Evolutionary conservation across 2,888 invertebrate species (phyloP), one percentile per base, ranked within the genome.

Genomic region (Cyclophora albipunctata): DNA sequence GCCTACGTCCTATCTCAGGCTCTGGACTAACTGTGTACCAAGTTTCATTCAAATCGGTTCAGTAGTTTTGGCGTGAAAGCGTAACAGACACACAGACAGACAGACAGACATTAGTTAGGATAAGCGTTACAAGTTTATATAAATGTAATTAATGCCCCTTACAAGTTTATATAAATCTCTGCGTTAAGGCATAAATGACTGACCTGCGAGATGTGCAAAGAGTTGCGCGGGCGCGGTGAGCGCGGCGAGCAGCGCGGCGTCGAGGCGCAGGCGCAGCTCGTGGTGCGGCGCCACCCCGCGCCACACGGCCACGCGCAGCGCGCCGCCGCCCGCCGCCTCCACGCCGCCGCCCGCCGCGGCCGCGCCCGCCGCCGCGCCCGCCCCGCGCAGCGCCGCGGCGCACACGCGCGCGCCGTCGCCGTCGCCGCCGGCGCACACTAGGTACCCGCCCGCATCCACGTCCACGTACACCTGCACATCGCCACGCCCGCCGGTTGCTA

Each of bases 181-280:
- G 20, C 20, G 20, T 20, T 20, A 20, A 20, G 20, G 20, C 20
- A 20, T 20, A 20, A 20, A 2, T 20, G 20, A 20, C 20, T 20
- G 20, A 20, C 20, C 20, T 20, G 20, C 20, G 20, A 20, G 20
- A 20, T 20, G 20, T 20, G 93, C 69, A 37, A 82, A 73, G 74
- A 95, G 94, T 0, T 96, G 96, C 76, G 98, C 93, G 51, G 91
- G 91, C 5, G 50, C 45, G 52, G 46, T 53, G 67, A 71, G 95
- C 82, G 92, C 89, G 1, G 93, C 92, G 7, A 94, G 86, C 53
- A 95, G 85, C 56, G 92, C 92, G 60, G 94, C 94, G 4, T 94
- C 93, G 76, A 96, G 96, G 97, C 98, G 98, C 62, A 96, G 90
- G 37, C 91, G 84, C 46, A 96, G 82, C 63, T 94, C 93, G 53